Conservation (phyloP, 2,797 vertebrate species). For the Galago senegalensis region DNA sequence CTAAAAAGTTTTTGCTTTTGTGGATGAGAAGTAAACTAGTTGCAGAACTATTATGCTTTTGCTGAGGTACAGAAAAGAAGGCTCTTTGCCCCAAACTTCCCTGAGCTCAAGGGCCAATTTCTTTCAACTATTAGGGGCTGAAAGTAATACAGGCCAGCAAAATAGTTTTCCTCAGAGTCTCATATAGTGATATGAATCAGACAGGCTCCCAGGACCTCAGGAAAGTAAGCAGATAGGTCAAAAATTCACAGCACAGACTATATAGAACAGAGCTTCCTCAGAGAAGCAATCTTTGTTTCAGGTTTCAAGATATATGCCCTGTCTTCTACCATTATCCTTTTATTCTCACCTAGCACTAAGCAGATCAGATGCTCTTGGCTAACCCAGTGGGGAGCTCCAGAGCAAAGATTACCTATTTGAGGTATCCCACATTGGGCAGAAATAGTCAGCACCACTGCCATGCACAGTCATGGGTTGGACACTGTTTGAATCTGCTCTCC, state of each 20-base stretch:
- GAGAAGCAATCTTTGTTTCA: background rate
- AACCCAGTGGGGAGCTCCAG: background rate
- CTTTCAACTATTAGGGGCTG: background rate
- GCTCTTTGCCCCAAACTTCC: background rate
- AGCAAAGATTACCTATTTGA: background rate
- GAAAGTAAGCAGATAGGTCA: background rate
- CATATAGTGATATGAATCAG: background rate
- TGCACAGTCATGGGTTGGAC: background rate
- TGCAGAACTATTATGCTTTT: background rate
- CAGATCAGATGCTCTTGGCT: background rate
- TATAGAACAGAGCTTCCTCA: background rate
- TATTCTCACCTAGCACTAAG: background rate
- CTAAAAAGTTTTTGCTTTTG: background rate
- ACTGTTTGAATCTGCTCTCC: background rate
- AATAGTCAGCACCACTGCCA: background rate
- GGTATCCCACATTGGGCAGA: background rate
- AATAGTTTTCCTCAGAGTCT: background rate
- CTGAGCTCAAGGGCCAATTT: background rate
- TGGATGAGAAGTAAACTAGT: background rate
- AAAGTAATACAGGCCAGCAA: slow-evolving; percentile 8
- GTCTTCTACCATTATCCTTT: background rate
- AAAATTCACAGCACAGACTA: background rate
- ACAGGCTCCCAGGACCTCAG: background rate
- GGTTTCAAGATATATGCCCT: background rate
- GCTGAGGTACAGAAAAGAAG: background rate